Conservation (phyloP, 1,140 invertebrate genomes). For the Scaptomyza graminum region DNA sequence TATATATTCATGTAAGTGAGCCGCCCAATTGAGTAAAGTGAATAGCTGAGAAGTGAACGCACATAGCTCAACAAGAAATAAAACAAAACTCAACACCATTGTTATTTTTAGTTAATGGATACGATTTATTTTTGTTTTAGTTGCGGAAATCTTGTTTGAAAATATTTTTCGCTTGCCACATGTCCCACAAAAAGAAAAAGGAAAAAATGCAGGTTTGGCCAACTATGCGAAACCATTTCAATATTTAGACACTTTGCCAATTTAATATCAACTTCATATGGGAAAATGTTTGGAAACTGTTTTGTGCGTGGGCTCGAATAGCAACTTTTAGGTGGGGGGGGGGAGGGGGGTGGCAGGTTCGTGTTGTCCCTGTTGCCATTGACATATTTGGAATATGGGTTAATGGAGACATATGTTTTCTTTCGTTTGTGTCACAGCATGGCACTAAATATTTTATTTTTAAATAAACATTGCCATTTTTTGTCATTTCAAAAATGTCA, state of each 20-base stretch:
- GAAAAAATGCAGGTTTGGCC: conserved; percentile 12
- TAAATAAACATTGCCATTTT: conserved; percentile 20
- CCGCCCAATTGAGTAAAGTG: conserved; percentile 42
- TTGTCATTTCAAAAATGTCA: background rate
- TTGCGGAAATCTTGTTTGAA: conserved; percentile 40
- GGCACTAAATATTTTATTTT: conserved; percentile 9
- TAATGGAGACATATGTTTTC: conserved; percentile 13
- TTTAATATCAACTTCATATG: conserved; percentile 10
- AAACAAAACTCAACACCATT: conserved; percentile 35
- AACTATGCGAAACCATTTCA: conserved; percentile 29
- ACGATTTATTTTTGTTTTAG: conserved; percentile 20
- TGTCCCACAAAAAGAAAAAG: background rate
- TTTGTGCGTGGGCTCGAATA: conserved; percentile 23
- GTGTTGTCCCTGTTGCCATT: conserved; percentile 39
- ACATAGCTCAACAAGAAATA: conserved; percentile 20
- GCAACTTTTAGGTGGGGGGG: background rate
- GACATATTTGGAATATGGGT: conserved; percentile 21
- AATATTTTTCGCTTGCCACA: conserved; percentile 36
- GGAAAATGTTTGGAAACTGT: conserved; percentile 8
- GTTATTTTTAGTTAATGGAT: conserved; percentile 48
- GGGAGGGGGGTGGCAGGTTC: conserved; percentile 19
- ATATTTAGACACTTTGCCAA: conserved; percentile 20
- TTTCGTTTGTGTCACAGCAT: conserved; percentile 20
- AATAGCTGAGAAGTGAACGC: conserved; percentile 33
- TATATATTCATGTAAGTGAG: background rate